These are phyloP conservation scores for Gastrophysa polygoni DNA, from an alignment of 2,888 invertebrate species.

Conservation along the genomic window DNA sequence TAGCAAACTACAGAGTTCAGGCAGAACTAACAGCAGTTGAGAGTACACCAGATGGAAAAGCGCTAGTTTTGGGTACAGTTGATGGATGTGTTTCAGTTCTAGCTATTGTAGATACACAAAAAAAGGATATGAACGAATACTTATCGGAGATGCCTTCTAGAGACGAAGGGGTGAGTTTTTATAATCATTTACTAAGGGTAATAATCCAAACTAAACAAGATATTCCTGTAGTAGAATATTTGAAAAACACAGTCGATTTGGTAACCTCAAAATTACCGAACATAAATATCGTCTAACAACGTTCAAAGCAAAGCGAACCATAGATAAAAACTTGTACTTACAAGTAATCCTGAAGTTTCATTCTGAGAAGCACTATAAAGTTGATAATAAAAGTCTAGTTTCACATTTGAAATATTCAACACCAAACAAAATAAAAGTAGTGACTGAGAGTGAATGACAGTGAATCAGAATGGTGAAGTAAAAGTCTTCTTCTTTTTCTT, in stretches of 20 bases:
- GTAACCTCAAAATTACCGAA: not conserved
- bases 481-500: constrained; percentile 11
- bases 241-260: not conserved
- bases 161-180: constrained; percentile 64
- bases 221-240: not conserved
- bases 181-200: no score
- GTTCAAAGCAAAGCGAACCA: not conserved
- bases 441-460: not conserved
- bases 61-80: constrained; percentile 86
- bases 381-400: not conserved
- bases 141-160: constrained; percentile 72
- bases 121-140: constrained; percentile 69
- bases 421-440: constrained; percentile 18
- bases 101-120: constrained; percentile 69
- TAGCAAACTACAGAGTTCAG: constrained; percentile 91
- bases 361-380: constrained; percentile 6
- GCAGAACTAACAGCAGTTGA: constrained; percentile 89
- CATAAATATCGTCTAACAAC: not conserved
- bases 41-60: constrained; percentile 82
- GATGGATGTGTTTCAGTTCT: constrained; percentile 94
- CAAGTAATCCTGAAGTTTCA: constrained; percentile 12
- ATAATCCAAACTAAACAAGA: not conserved
- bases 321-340: constrained; percentile 4
- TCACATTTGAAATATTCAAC: constrained; percentile 13
- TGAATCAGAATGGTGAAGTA: not conserved